Percentiles rank a stretch among this genome's conserved stretches.
phyloP scores from a whole-genome alignment of 1,140 invertebrate genomes.

The Scaptomyza hsui region DNA sequence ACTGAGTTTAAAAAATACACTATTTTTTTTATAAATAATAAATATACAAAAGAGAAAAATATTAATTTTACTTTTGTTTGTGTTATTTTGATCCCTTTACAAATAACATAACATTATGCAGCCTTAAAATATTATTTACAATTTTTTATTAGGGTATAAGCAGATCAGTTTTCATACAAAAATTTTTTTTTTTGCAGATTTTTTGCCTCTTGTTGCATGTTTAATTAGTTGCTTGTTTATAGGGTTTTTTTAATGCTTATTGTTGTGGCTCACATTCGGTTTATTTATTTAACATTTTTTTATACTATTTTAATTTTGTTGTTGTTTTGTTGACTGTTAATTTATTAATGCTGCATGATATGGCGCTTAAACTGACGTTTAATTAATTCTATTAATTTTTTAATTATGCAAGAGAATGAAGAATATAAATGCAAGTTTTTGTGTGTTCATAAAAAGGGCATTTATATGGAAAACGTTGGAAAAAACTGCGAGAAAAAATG shows the following conservation, averaged over 20 bases:
- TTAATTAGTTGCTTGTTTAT: constrained; percentile 78
- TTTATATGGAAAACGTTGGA: constrained; percentile 31
- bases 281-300: constrained; percentile 67
- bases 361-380: constrained; percentile 74
- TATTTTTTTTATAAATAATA: too few relatives aligned
- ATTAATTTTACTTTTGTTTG: too few relatives aligned
- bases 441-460: constrained; percentile 54
- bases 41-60: too few relatives aligned
- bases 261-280: constrained; percentile 54
- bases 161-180: not conserved
- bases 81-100: too few relatives aligned
- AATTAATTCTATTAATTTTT: constrained; percentile 79
- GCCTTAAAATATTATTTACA: too few relatives aligned
- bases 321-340: constrained; percentile 45
- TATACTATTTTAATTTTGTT: constrained; percentile 1
- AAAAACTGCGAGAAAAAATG: not conserved
- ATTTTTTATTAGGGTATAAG: too few relatives aligned
- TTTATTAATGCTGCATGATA: constrained; percentile 77
- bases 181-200: not conserved
- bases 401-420: constrained; percentile 19
- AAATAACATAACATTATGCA: too few relatives aligned
- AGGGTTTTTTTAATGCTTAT: constrained; percentile 42
- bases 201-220: constrained; percentile 52
- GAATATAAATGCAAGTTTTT: constrained; percentile 31
- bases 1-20: not conserved